Evolutionary conservation across 2,888 invertebrate genomes (phyloP).

Genomic region (Brachylomia viminalis): DNA sequence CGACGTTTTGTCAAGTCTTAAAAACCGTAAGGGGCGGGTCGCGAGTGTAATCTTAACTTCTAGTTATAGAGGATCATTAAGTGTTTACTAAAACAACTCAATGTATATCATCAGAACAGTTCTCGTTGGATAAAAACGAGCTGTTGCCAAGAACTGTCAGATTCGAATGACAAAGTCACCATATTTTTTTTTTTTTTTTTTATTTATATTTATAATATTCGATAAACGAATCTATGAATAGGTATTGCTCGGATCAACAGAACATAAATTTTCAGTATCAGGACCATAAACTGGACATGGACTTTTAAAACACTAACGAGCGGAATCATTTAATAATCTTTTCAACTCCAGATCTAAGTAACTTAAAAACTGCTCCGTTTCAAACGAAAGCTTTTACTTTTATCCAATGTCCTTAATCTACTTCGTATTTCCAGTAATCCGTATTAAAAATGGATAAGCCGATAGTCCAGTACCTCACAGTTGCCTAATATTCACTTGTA

Average conservation of each 20-base stretch:
- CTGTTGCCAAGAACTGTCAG: neutral
- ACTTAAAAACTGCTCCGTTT: constrained; percentile 3
- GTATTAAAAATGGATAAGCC: constrained; percentile 48
- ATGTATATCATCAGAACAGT: neutral
- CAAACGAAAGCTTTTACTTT: constrained; percentile 31
- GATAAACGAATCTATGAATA: neutral
- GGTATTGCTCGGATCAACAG: neutral
- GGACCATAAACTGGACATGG: neutral
- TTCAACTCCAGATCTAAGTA: constrained; percentile 6
- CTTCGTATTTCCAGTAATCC: constrained; percentile 35
- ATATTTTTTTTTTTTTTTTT: too few species aligned
- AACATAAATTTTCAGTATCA: neutral
- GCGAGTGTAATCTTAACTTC: too few species aligned
- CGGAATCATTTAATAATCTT: neutral
- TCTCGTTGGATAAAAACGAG: neutral
- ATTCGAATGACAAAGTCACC: neutral
- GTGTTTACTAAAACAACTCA: neutral
- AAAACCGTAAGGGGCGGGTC: too few species aligned
- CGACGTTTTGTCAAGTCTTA: too few species aligned
- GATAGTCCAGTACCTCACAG: constrained; percentile 20
- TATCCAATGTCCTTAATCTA: constrained; percentile 27
- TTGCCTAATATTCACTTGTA: constrained; percentile 34
- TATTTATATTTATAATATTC: too few species aligned
- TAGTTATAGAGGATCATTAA: neutral
- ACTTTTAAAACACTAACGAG: constrained; percentile 3